These are phyloP conservation scores for Habrosyne pyritoides DNA, from an alignment of 2,888 invertebrate genomes.

Conservation along the genomic window DNA sequence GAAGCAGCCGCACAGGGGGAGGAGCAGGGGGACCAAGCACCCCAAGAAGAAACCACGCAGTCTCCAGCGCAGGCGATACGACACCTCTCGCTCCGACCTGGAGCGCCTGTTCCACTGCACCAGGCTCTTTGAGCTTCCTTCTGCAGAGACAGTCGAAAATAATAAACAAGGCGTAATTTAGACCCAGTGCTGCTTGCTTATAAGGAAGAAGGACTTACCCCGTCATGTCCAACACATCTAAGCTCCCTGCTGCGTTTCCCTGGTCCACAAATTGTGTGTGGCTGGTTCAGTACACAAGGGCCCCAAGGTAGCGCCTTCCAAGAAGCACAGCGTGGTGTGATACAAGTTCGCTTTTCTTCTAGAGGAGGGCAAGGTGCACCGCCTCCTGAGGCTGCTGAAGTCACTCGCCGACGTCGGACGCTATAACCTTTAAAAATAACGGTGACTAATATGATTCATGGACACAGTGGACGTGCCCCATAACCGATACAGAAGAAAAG, in stretches of 20 bases:
- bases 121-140: conserved; percentile 79
- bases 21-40: conserved; percentile 81
- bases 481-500: not conserved
- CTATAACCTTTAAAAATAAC: conserved; percentile 65
- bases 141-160: conserved; percentile 38
- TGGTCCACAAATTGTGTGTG: conserved; percentile 82
- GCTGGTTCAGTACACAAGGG: conserved; percentile 71
- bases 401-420: conserved; percentile 72
- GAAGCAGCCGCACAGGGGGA: conserved; percentile 64
- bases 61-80: conserved; percentile 87
- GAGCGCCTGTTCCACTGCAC: conserved; percentile 75
- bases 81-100: conserved; percentile 81
- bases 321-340: conserved; percentile 78
- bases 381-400: conserved; percentile 78
- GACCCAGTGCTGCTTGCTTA: no score
- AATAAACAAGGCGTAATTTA: not conserved
- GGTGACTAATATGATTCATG: not conserved
- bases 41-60: conserved; percentile 87
- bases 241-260: conserved; percentile 83
- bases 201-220: conserved; percentile 54
- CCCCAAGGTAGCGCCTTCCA: conserved; percentile 83
- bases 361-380: conserved; percentile 79
- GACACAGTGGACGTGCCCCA: not conserved
- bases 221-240: conserved; percentile 82
- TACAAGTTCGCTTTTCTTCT: conserved; percentile 81